phyloP scores from a whole-genome alignment of 1,140 invertebrate genomes.

The Drosophila takahashii region DNA sequence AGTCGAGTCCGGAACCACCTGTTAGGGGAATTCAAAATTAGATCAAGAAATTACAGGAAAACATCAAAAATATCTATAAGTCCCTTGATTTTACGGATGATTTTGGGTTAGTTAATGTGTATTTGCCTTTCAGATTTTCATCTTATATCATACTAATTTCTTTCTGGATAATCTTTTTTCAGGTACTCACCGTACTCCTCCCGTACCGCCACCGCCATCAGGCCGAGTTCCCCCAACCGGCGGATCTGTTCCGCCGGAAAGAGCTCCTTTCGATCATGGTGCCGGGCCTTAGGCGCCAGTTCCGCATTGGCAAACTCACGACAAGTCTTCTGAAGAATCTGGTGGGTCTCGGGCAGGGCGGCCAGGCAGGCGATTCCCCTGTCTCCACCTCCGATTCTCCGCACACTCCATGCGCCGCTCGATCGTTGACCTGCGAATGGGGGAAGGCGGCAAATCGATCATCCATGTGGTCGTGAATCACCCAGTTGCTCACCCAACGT shows the following conservation, averaged over 20 bases:
- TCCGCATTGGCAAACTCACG: slow-evolving; percentile 96
- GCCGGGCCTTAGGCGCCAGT: slow-evolving; percentile 93
- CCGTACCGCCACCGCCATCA: slow-evolving; percentile 92
- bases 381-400: neutral
- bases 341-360: slow-evolving; percentile 94
- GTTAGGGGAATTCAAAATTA: neutral
- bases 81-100: too few species aligned
- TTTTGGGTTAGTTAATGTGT: too few species aligned
- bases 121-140: too few species aligned
- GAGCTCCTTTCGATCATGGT: slow-evolving; percentile 92
- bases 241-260: slow-evolving; percentile 94
- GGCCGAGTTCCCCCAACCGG: slow-evolving; percentile 95
- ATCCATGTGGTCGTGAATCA: neutral
- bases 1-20: slow-evolving; percentile 91
- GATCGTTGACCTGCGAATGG: slow-evolving; percentile 56
- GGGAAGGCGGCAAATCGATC: neutral
- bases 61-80: too few species aligned
- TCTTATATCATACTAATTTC: too few species aligned
- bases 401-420: neutral
- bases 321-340: slow-evolving; percentile 97
- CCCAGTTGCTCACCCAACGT: slow-evolving; percentile 36
- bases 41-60: neutral
- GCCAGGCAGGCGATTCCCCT: slow-evolving; percentile 88
- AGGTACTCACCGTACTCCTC: slow-evolving; percentile 89
- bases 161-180: neutral